Conservation (phyloP, 2,888 invertebrate genomes). For the Erpobdella octoculata region DNA sequence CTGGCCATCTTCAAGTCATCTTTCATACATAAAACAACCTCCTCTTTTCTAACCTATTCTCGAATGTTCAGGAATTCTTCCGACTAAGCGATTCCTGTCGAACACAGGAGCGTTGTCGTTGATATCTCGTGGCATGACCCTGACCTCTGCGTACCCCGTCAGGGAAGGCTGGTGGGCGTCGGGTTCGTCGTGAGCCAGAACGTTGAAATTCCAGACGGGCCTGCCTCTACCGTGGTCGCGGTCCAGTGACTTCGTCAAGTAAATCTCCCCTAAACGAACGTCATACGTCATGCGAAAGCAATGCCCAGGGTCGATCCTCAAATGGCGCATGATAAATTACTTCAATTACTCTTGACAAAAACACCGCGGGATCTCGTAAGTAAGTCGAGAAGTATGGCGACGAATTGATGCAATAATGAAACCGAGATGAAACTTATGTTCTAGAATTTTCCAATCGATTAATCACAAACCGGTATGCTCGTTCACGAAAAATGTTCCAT, state of each 20-base stretch:
- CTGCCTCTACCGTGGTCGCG: slow-evolving; percentile 37
- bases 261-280: slow-evolving; percentile 94
- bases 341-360: no score
- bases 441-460: neutral
- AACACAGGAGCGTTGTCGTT: slow-evolving; percentile 97
- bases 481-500: slow-evolving; percentile 38
- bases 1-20: no score
- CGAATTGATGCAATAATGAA: no score
- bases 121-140: slow-evolving; percentile 91
- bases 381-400: no score
- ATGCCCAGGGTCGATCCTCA: no score
- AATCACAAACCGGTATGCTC: slow-evolving; percentile 64
- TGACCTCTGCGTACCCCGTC: slow-evolving; percentile 91
- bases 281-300: no score
- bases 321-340: no score
- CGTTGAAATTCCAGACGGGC: slow-evolving; percentile 42
- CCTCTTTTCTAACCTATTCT: slow-evolving; percentile 72
- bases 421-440: no score
- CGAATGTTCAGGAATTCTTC: slow-evolving; percentile 84
- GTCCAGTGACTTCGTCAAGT: slow-evolving; percentile 89
- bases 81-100: slow-evolving; percentile 41
- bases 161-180: slow-evolving; percentile 52
- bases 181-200: slow-evolving; percentile 49
- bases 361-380: no score
- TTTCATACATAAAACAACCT: no score